These are phyloP conservation scores for Tragulus kanchil DNA, from an alignment of 2,113 vertebrate species.

Conservation along the genomic window DNA sequence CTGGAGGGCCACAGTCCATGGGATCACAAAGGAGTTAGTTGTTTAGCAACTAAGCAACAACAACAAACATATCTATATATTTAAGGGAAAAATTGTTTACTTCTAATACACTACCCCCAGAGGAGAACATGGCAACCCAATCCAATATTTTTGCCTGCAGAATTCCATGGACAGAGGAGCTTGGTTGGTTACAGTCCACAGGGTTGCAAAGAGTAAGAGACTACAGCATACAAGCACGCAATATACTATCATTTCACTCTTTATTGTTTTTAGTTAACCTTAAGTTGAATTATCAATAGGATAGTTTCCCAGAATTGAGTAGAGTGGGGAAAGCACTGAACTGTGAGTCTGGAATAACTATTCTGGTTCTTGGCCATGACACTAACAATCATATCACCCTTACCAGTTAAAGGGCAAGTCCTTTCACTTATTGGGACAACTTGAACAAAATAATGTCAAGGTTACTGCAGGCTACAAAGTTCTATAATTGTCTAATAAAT, in stretches of 20 bases:
- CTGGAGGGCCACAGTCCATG: not conserved
- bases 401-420: not conserved
- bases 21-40: not conserved
- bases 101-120: not conserved
- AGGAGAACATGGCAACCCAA: not conserved
- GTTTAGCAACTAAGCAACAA: not conserved
- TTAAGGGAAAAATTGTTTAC: not conserved
- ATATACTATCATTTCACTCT: not conserved
- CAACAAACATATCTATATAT: no score
- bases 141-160: not conserved
- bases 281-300: not conserved
- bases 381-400: not conserved
- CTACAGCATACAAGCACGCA: not conserved
- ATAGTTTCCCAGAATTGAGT: not conserved
- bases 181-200: not conserved
- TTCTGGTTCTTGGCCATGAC: not conserved
- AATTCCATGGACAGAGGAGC: not conserved
- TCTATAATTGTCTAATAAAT: slow-evolving; percentile 27
- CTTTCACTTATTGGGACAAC: not conserved
- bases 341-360: not conserved
- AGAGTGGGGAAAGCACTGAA: not conserved
- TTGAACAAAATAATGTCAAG: not conserved
- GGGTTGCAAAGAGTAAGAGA: not conserved
- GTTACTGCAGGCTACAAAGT: not conserved
- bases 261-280: not conserved